Evolutionary conservation across 64 coral and sea anemone genomes (phyloP).

Genomic region (Actinia tenebrosa): DNA sequence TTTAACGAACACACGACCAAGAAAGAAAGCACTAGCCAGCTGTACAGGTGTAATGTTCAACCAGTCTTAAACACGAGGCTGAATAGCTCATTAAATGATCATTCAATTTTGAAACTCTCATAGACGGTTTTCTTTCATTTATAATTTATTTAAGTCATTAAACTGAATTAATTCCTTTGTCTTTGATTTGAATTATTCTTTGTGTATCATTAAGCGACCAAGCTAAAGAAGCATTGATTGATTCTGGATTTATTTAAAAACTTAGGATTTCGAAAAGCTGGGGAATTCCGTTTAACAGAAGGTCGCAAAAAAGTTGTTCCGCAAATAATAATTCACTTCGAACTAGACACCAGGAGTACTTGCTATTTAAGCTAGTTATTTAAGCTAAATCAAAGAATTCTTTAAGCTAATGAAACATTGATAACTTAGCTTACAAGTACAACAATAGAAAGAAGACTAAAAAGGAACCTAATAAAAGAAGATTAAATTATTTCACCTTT

Average conservation of each 20-base stretch:
- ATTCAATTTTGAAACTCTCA: not conserved
- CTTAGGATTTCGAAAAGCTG: not conserved
- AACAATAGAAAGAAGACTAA: no score
- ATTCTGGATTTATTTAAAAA: not conserved
- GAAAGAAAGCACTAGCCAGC: not conserved
- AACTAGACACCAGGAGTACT: no score
- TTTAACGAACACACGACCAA: constrained; percentile 1
- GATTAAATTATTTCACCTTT: no score
- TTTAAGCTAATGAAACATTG: no score
- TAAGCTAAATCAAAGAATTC: no score
- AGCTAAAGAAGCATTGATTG: not conserved
- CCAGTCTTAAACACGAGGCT: constrained; percentile 4
- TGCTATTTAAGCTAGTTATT: no score
- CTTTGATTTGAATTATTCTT: not conserved
- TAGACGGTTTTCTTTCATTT: not conserved
- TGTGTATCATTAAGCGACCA: not conserved
- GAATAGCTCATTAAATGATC: constrained; percentile 1
- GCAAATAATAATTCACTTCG: no score
- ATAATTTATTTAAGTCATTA: not conserved
- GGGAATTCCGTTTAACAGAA: no score
- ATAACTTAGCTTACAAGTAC: no score
- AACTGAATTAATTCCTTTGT: not conserved
- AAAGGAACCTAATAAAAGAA: no score
- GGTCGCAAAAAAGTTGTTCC: no score
- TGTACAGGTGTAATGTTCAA: constrained; percentile 2